Conservation (phyloP, 2,888 invertebrate species). For the Cryptosula pallasiana region DNA sequence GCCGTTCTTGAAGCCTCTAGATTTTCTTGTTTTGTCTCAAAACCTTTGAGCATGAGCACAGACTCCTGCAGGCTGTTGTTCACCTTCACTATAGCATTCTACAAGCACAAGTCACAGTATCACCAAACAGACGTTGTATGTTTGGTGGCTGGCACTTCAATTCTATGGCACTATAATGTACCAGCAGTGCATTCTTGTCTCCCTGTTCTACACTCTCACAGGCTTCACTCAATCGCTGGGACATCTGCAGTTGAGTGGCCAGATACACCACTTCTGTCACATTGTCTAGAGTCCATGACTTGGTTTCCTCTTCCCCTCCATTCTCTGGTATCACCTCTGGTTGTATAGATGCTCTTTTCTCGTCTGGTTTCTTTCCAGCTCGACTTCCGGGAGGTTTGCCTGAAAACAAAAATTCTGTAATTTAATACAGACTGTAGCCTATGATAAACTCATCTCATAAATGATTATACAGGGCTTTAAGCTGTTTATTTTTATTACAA, state of each 20-base stretch:
- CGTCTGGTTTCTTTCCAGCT: conserved; percentile 16
- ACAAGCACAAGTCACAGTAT: conserved; percentile 25
- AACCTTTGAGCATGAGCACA: conserved; percentile 40
- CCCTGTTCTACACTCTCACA: conserved; percentile 37
- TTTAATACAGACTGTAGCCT: too few species aligned
- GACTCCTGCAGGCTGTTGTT: conserved; percentile 39
- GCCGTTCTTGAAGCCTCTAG: conserved; percentile 15
- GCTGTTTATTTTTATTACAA: too few species aligned
- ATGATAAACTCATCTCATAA: too few species aligned
- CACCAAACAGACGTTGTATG: too few species aligned
- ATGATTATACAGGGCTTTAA: too few species aligned
- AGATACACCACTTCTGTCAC: conserved; percentile 47
- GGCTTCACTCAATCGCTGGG: conserved; percentile 38
- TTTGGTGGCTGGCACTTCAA: too few species aligned
- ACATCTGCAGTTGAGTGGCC: conserved; percentile 44
- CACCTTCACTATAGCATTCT: conserved; percentile 41
- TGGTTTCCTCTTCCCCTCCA: conserved; percentile 26
- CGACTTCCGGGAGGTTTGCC: conserved; percentile 12
- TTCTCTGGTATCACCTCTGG: conserved; percentile 20
- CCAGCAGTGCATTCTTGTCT: conserved; percentile 39
- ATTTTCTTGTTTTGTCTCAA: conserved; percentile 40
- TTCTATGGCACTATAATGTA: too few species aligned
- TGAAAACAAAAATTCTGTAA: too few species aligned
- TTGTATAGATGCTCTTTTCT: conserved; percentile 8
- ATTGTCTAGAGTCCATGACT: conserved; percentile 47